phyloP scores from a whole-genome alignment of 2,888 invertebrate species.

The Drosophila sordidula region DNA sequence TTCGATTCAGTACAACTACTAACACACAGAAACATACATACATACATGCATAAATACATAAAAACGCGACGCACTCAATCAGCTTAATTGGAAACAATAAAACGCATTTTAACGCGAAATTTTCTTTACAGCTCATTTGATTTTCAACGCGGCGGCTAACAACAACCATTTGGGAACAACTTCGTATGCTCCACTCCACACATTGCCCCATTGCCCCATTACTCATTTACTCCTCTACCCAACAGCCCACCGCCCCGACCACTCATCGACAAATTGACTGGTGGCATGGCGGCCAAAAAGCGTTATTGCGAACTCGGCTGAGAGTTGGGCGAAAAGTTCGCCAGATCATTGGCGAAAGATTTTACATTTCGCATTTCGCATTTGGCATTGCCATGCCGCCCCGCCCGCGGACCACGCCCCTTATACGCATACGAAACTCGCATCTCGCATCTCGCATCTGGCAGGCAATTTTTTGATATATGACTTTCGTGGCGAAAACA shows the following conservation, averaged over 20 bases:
- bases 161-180: constrained; percentile 31
- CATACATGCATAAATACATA: background rate
- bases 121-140: constrained; percentile 75
- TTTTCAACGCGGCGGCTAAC: constrained; percentile 38
- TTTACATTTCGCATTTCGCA: constrained; percentile 36
- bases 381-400: constrained; percentile 16
- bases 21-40: background rate
- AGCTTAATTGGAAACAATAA: constrained; percentile 76
- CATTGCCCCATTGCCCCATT: constrained; percentile 52
- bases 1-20: background rate
- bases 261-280: constrained; percentile 26
- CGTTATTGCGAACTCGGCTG: constrained; percentile 35
- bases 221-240: constrained; percentile 15
- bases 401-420: background rate
- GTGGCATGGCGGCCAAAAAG: constrained; percentile 19
- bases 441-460: constrained; percentile 35
- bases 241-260: constrained; percentile 1
- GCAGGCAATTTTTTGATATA: constrained; percentile 61
- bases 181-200: constrained; percentile 21
- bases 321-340: constrained; percentile 29
- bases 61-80: constrained; percentile 63
- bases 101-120: constrained; percentile 76
- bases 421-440: background rate
- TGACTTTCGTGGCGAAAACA: constrained; percentile 67
- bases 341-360: constrained; percentile 53